Base-by-base conservation (phyloP, 2,113 vertebrate species). In the Dascyllus trimaculatus region DNA sequence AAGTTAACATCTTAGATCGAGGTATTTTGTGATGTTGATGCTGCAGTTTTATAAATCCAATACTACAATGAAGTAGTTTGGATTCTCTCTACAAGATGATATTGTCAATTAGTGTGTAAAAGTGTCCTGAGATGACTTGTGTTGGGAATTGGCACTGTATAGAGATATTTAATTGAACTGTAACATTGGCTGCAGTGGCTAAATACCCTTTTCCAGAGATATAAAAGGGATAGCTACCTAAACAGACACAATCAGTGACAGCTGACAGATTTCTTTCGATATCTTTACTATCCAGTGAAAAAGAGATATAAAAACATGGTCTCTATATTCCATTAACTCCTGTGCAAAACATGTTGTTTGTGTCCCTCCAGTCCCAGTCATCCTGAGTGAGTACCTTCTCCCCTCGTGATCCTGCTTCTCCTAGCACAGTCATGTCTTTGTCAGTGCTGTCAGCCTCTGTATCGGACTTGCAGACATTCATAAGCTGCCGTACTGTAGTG, bases 371-470 rank as follows among this genome's bases (percentile, higher is more conserved):
- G 94, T 85, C 32, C 70, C 89, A 3, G 73, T 85, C 52, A 0
- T 69, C 56, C 71, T 14, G 43, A 93, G 94, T 94, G 74, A 94
- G 93, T 94, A 93, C 86, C 24, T 61, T 4, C 29, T 71, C 17
- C 78, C 14, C 61, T 19, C 22, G 1, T 73, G 51, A 63, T 68
- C 8, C 40, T 59, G 46, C 72, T 69, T 75, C 67, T 84, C 59
- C 3, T 15, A 2, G 46, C 61, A 62, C 57, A 75, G 11, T 32
- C 51, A 13, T 2, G 15, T 73, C 25, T 83, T 66, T 78, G 48
- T 74, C 64, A 10, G 9, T 9, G 32, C 32, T 35, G 21, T 71
- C 58, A 58, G 57, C 25, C 49, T 35, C 35, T 22, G 18, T 22
- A 11, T 74, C 72, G 51, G 35, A 52, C 53, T 57, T 19, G 1